Conservation (phyloP, 2,888 invertebrate genomes). For the Lampropteryx suffumata region DNA sequence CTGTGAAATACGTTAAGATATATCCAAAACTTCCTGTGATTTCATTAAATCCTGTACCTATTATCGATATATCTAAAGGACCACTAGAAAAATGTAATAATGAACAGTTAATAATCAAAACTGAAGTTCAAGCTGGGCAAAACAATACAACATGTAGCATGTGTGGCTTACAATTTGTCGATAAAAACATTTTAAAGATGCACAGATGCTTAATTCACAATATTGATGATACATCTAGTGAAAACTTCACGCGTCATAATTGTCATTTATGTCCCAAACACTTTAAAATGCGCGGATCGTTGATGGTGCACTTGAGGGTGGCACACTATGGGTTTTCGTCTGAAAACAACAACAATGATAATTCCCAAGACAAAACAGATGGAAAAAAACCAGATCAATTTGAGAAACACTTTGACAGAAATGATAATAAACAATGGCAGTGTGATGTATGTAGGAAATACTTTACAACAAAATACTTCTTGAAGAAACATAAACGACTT, state of each 20-base stretch:
- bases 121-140: constrained; percentile 50
- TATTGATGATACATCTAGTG: constrained; percentile 61
- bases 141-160: constrained; percentile 82
- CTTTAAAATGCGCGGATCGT: constrained; percentile 91
- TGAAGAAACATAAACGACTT: constrained; percentile 93
- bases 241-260: constrained; percentile 78
- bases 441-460: constrained; percentile 92
- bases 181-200: constrained; percentile 87
- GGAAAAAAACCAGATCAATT: constrained; percentile 36
- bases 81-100: constrained; percentile 42
- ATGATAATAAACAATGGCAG: constrained; percentile 91
- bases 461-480: constrained; percentile 94
- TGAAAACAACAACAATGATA: constrained; percentile 41
- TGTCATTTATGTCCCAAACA: constrained; percentile 91
- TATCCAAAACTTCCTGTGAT: constrained; percentile 73
- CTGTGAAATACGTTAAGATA: constrained; percentile 75
- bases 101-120: constrained; percentile 53
- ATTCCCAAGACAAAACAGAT: constrained; percentile 36
- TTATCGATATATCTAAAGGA: constrained; percentile 58
- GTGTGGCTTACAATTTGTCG: constrained; percentile 88
- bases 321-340: constrained; percentile 86
- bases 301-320: constrained; percentile 91
- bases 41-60: constrained; percentile 61
- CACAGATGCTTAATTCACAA: constrained; percentile 89
- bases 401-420: constrained; percentile 57